Evolutionary conservation across 2,797 vertebrate genomes (phyloP).

Genomic region (Hafferia zeledoni): DNA sequence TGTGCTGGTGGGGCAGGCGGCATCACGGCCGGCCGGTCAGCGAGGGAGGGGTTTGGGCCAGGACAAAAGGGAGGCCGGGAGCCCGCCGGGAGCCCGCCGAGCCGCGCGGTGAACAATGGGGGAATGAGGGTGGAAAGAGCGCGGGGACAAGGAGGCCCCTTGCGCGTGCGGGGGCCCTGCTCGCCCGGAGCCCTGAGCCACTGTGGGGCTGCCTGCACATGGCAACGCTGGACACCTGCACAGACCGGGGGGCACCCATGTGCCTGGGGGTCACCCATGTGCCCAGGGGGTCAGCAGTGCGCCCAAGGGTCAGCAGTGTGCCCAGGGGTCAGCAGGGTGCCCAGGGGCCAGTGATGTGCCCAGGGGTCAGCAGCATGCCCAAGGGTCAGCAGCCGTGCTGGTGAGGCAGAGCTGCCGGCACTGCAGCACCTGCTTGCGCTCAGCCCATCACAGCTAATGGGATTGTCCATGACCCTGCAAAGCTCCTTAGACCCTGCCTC

Average conservation of each 20-base stretch:
- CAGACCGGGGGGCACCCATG: fast-evolving
- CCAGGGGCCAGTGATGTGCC: not conserved
- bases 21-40: not conserved
- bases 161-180: not conserved
- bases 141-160: slow-evolving; percentile 33
- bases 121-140: slow-evolving; percentile 72
- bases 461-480: slow-evolving; percentile 16
- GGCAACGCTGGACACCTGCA: not conserved
- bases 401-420: not conserved
- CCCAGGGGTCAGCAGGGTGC: not conserved
- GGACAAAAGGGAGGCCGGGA: slow-evolving; percentile 63
- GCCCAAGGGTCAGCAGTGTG: not conserved
- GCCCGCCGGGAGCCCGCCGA: slow-evolving; percentile 30
- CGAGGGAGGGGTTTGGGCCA: slow-evolving; percentile 33
- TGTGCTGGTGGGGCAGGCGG: not conserved
- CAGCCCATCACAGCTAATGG: slow-evolving; percentile 5
- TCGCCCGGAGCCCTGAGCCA: not conserved
- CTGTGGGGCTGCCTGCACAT: not conserved
- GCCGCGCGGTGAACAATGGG: slow-evolving; percentile 52
- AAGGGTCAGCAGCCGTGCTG: fast-evolving
- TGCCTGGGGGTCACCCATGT: not conserved
- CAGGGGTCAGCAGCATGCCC: no score
- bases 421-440: not conserved
- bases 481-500: slow-evolving; percentile 24
- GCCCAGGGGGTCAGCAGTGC: no score